Percentiles rank a stretch among this genome's conserved stretches.
Evolutionary conservation across 1,140 invertebrate genomes (phyloP).

Genomic region (Agraylea sexmaculata): DNA sequence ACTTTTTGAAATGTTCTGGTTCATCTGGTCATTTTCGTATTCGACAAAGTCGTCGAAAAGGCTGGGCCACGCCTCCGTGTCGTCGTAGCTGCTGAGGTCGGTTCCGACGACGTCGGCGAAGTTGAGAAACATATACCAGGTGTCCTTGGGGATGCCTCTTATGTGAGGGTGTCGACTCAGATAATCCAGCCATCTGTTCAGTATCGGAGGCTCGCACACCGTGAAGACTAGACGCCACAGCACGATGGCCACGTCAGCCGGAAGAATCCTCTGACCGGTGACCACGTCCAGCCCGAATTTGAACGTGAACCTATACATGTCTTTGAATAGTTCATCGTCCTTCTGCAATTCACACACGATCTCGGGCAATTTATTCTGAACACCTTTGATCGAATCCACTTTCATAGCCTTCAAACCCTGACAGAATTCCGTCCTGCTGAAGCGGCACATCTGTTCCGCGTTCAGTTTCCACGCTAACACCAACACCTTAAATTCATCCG

Average conservation of each 20-base stretch:
- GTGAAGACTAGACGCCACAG: conserved; percentile 90
- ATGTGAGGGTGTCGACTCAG: conserved; percentile 76
- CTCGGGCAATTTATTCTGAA: conserved; percentile 72
- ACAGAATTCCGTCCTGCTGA: conserved; percentile 79
- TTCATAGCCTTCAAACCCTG: conserved; percentile 69
- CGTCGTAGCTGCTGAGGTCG: conserved; percentile 87
- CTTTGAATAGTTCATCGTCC: conserved; percentile 79
- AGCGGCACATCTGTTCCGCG: conserved; percentile 91
- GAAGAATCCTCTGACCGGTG: conserved; percentile 79
- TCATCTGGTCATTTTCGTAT: conserved; percentile 87
- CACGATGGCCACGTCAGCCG: conserved; percentile 80
- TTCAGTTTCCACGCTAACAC: conserved; percentile 90
- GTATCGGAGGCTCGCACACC: conserved; percentile 69
- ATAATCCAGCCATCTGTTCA: conserved; percentile 78
- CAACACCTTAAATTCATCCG: conserved; percentile 87
- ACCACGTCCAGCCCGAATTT: conserved; percentile 82
- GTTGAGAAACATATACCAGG: conserved; percentile 97
- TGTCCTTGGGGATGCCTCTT: conserved; percentile 85
- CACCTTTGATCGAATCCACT: conserved; percentile 69
- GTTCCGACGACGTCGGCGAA: conserved; percentile 84
- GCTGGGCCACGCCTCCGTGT: conserved; percentile 94
- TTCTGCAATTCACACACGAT: conserved; percentile 62
- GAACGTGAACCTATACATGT: conserved; percentile 76
- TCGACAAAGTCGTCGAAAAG: conserved; percentile 98
- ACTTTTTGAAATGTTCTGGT: conserved; percentile 65